A percentile compares a stretch with the other conserved stretches of the same genome.
These are phyloP conservation scores for Nipponia nippon DNA, from an alignment of 2,113 vertebrate genomes.

Conservation along the genomic window DNA sequence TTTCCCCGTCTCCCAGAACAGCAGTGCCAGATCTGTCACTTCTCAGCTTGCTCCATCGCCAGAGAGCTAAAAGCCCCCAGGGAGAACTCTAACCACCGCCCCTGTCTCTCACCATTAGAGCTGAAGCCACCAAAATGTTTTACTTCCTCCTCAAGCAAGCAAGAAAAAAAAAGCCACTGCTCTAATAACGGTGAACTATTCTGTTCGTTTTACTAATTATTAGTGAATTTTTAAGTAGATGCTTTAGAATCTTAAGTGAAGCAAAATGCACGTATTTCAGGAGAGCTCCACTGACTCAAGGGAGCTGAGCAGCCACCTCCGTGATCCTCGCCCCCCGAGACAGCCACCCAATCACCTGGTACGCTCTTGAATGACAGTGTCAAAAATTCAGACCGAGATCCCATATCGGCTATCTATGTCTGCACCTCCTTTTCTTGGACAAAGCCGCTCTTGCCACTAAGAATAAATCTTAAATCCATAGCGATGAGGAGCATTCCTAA, in stretches of 20 bases:
- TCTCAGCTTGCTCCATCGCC: not conserved
- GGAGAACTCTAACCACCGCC: not conserved
- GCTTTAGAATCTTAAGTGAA: not conserved
- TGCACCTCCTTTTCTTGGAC: not conserved
- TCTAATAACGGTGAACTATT: not conserved
- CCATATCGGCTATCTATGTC: fast-evolving
- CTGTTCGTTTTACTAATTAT: not conserved
- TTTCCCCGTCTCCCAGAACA: not conserved
- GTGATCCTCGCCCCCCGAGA: fast-evolving
- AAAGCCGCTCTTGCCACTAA: not conserved
- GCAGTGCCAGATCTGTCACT: not conserved
- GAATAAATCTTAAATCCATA: not conserved
- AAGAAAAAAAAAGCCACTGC: not conserved
- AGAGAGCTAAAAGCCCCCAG: not conserved
- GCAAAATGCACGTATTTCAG: not conserved
- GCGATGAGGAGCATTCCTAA: not conserved
- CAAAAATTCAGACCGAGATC: not conserved
- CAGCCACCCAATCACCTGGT: fast-evolving
- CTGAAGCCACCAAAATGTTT: not conserved
- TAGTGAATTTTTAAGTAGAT: not conserved
- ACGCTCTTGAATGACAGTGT: not conserved
- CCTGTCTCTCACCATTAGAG: not conserved
- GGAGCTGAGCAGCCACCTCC: not conserved
- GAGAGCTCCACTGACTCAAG: not conserved
- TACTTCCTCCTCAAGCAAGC: not conserved